Evolutionary conservation across 2,113 vertebrate species (phyloP).

Genomic region (Brevimyrus niger): DNA sequence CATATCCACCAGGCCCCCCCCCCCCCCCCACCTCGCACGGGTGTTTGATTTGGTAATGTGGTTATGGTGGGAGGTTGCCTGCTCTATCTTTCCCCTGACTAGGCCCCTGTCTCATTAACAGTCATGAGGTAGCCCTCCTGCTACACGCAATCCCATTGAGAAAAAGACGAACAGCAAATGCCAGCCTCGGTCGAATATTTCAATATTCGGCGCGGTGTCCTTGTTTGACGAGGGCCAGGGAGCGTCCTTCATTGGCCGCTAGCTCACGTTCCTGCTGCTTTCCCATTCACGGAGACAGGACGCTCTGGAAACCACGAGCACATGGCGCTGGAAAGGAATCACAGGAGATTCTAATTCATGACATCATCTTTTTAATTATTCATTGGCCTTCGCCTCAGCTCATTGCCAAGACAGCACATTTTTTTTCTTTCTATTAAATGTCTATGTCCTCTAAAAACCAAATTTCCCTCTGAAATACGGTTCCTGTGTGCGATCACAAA

Average conservation of each 20-base stretch:
- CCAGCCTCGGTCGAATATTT: not conserved
- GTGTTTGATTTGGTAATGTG: not conserved
- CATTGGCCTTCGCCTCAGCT: not conserved
- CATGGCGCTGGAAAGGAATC: not conserved
- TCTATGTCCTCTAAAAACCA: not conserved
- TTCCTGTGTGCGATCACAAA: not conserved
- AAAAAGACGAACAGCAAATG: not conserved
- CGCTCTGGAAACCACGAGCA: not conserved
- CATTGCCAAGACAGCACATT: not conserved
- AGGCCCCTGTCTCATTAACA: not conserved
- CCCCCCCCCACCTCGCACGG: not conserved
- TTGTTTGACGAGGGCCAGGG: not conserved
- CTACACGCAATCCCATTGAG: not conserved
- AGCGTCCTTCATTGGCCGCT: not conserved
- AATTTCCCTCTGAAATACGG: not conserved
- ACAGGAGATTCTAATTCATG: not conserved
- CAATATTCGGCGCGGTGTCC: not conserved
- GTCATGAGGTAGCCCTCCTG: not conserved
- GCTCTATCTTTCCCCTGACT: not conserved
- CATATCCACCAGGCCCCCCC: conserved; percentile 15
- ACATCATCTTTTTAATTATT: not conserved
- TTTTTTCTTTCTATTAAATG: not conserved
- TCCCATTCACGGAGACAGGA: not conserved
- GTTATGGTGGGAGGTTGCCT: not conserved
- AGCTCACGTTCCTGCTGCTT: not conserved